Percentiles rank a stretch among this genome's conserved stretches.
Conservation (phyloP, 2,888 invertebrate genomes). For the Perdita meconis region DNA sequence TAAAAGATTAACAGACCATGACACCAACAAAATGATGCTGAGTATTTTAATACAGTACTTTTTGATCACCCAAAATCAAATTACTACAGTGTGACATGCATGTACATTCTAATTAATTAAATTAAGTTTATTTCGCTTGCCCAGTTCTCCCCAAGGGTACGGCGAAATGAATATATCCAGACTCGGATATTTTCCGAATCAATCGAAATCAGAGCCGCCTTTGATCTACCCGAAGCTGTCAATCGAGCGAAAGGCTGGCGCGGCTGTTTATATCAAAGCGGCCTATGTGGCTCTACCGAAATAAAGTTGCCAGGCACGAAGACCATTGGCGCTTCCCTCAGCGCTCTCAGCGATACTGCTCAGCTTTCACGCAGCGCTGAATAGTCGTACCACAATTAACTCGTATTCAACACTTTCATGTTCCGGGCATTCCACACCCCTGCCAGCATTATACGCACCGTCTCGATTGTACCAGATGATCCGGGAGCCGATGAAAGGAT, state of each 20-base stretch:
- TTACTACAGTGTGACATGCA: too few relatives aligned
- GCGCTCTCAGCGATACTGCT: conserved; percentile 22
- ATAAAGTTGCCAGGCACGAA: conserved; percentile 12
- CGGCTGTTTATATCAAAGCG: conserved; percentile 15
- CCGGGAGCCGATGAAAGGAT: conserved; percentile 62
- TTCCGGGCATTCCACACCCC: too few relatives aligned
- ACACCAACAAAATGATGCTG: too few relatives aligned
- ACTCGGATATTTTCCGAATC: background rate
- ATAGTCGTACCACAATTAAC: conserved; percentile 70
- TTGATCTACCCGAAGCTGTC: background rate
- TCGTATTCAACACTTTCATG: conserved; percentile 62
- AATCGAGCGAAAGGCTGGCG: conserved; percentile 10
- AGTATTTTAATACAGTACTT: too few relatives aligned
- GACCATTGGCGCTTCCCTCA: background rate
- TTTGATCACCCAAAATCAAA: too few relatives aligned
- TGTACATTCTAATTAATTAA: too few relatives aligned
- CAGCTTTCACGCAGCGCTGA: conserved; percentile 54
- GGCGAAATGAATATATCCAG: background rate
- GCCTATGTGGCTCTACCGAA: background rate
- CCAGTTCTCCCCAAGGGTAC: too few relatives aligned
- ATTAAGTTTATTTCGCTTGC: too few relatives aligned
- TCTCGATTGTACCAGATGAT: conserved; percentile 49
- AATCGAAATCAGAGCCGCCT: background rate
- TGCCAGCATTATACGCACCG: conserved; percentile 53
- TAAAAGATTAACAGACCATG: too few relatives aligned